phyloP scores from a whole-genome alignment of 2,888 invertebrate genomes.

The Homarus gammarus region DNA sequence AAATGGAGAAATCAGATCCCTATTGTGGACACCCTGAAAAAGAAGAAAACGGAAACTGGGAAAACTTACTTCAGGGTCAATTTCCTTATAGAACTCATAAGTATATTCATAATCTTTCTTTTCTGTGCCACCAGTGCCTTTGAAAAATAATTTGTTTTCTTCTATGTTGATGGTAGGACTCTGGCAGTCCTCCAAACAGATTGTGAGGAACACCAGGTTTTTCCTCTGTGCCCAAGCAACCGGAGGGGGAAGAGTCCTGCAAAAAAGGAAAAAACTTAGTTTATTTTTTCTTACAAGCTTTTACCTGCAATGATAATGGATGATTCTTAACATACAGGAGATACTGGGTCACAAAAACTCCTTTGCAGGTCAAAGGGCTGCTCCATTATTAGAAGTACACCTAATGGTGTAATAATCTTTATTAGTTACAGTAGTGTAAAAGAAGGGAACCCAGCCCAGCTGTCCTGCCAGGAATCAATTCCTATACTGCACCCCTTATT shows the following conservation, averaged over 20 bases:
- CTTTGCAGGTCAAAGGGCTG: too few species aligned
- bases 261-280: conserved; percentile 1
- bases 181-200: conserved; percentile 93
- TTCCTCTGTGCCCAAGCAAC: conserved; percentile 96
- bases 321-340: too few species aligned
- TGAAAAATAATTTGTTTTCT: conserved; percentile 85
- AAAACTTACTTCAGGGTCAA: conserved; percentile 87
- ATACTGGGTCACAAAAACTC: too few species aligned
- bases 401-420: too few species aligned
- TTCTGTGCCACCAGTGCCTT: conserved; percentile 91
- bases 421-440: too few species aligned
- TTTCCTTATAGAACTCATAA: conserved; percentile 89
- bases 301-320: too few species aligned
- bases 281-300: too few species aligned
- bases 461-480: too few species aligned
- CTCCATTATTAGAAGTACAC: too few species aligned
- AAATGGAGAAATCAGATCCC: neutral
- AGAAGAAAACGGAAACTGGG: neutral
- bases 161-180: conserved; percentile 88
- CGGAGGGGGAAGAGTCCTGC: conserved; percentile 85
- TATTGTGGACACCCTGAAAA: neutral
- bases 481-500: too few species aligned
- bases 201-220: conserved; percentile 90
- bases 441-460: too few species aligned
- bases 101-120: conserved; percentile 92